Evolutionary conservation across 1,140 invertebrate species (phyloP), one percentile per base, ranked within the genome.

Genomic region (Fopius arisanus): DNA sequence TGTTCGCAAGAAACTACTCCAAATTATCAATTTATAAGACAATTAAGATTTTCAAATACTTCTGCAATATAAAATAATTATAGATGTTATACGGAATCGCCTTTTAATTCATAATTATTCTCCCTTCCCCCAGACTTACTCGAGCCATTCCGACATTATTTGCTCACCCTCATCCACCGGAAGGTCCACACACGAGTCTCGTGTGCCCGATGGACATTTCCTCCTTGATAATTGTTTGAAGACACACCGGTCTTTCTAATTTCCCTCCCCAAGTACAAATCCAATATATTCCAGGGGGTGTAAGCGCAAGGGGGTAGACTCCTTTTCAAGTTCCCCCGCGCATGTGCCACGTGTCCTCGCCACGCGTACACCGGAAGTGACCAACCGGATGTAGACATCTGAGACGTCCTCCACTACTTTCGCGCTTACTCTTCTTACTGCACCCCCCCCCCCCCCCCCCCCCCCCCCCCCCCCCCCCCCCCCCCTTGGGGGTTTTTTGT

Each of bases 311-410:
- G 66, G 66, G 37, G 41, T 12, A 10, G 67, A 29, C 43, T 68
- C 23, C 43, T 68, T 48, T 48, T 67, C 40, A 48, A 68, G 67
- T 68, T 29, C 41, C 69, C 69, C 79, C 77, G 67, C 51, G 72
- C 76, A 28, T 63, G 59, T 75, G 82, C 80, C 86, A 87, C 86
- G 86, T 86, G 86, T 86, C 86, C 70, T 7, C 28, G 77, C 28
- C 62, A 63, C 79, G 76, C 87, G 86, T 83, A 86, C 87, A 84
- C 86, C 86, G 87, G 87, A 88, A 88, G 83, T 88, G 87, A 86
- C 86, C 87, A 86, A 83, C 83, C 87, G 87, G 87, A 88, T 88
- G 84, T 80, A 86, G 86, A 83, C 83, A 86, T 83, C 81, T 76
- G 87, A 88, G 84, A 81, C 79, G 81, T 79, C 72, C 76, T 78